Percentiles rank a stretch among this genome's conserved stretches.
These are phyloP conservation scores for Arizona elegans DNA, from an alignment of 2,113 vertebrate genomes.

Conservation along the genomic window DNA sequence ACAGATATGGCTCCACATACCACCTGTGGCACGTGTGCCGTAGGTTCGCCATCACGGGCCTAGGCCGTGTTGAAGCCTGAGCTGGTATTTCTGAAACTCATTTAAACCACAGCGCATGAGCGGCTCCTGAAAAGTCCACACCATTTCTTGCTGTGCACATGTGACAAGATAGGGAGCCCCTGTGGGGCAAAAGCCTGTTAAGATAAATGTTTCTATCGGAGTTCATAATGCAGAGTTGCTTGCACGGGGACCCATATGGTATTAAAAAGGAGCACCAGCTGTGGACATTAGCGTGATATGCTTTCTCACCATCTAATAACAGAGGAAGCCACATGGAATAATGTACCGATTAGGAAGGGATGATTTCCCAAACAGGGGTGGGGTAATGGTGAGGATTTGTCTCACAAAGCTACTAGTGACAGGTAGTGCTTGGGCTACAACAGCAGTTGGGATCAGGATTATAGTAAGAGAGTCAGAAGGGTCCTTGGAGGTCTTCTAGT, in stretches of 20 bases:
- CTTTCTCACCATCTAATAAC: constrained; percentile 54
- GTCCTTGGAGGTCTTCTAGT: background rate
- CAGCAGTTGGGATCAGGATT: background rate
- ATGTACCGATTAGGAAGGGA: constrained; percentile 65
- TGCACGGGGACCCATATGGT: constrained; percentile 60
- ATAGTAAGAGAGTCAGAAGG: background rate
- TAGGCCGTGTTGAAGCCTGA: background rate
- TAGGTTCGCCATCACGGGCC: no score
- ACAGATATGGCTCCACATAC: no score
- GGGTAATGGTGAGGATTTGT: background rate
- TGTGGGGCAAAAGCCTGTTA: constrained; percentile 60
- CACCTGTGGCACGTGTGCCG: no score
- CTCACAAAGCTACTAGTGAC: constrained; percentile 55
- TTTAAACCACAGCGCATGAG: background rate
- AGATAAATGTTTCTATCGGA: constrained; percentile 55
- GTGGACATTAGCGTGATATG: constrained; percentile 58
- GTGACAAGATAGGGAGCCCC: constrained; percentile 40
- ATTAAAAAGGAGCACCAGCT: constrained; percentile 59
- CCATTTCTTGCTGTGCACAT: background rate
- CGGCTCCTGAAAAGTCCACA: background rate
- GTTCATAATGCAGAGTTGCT: constrained; percentile 40
- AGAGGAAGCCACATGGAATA: constrained; percentile 61
- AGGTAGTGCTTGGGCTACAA: background rate
- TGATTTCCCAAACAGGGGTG: constrained; percentile 58
- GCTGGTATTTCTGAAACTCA: background rate